These are phyloP conservation scores for Platanista minor DNA, from an alignment of 2,113 vertebrate species.

Conservation along the genomic window DNA sequence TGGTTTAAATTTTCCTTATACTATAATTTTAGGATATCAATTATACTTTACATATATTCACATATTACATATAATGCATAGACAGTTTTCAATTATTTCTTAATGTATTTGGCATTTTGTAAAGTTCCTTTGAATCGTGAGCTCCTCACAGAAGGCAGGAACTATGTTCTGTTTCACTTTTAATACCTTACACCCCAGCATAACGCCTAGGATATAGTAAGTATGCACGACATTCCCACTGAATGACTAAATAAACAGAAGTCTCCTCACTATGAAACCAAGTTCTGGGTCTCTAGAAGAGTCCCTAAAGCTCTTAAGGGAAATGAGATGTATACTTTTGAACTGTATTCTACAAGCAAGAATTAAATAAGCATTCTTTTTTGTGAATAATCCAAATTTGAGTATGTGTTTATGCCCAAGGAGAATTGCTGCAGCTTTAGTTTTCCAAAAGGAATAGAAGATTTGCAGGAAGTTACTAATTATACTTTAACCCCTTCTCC, in stretches of 20 bases:
- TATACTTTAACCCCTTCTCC: background rate
- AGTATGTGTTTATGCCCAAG: background rate
- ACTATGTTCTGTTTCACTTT: background rate
- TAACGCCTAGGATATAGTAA: background rate
- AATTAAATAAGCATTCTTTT: conserved; percentile 1
- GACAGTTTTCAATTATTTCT: conserved; percentile 2
- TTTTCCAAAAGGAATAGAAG: conserved; percentile 9
- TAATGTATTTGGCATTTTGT: background rate
- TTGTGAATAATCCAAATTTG: background rate
- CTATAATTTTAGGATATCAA: background rate
- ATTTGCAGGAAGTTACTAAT: background rate
- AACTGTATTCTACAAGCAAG: conserved; percentile 1
- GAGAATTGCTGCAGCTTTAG: background rate
- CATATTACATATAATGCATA: background rate
- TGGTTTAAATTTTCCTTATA: background rate
- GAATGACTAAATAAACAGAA: background rate
- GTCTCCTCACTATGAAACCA: background rate
- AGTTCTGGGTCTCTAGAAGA: background rate
- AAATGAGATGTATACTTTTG: background rate
- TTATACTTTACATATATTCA: background rate
- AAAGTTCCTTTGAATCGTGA: background rate
- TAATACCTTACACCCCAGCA: background rate
- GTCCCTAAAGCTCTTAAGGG: background rate
- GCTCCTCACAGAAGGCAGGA: background rate
- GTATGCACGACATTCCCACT: background rate